These are phyloP conservation scores for Crypturellus undulatus DNA, from an alignment of 2,113 vertebrate species.

Conservation along the genomic window DNA sequence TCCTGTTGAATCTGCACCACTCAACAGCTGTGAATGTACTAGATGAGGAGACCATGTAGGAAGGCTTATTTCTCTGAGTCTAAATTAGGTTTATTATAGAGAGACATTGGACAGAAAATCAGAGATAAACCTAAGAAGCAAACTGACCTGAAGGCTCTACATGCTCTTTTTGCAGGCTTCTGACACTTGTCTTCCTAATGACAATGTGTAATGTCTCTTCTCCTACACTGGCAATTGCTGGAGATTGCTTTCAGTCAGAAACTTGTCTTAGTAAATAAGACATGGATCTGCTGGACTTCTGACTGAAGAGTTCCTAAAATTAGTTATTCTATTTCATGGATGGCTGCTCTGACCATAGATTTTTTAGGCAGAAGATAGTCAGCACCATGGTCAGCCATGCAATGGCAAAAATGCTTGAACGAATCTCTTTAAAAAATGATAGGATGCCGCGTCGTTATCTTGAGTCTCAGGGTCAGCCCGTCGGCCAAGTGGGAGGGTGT, in stretches of 20 bases:
- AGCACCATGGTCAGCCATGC: background rate
- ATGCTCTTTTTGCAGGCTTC: background rate
- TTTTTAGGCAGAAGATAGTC: background rate
- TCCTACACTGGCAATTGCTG: background rate
- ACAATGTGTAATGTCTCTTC: background rate
- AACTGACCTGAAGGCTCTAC: background rate
- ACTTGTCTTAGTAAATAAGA: background rate
- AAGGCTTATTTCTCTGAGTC: background rate
- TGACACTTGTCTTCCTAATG: background rate
- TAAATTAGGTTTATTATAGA: background rate
- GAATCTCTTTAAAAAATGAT: background rate
- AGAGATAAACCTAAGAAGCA: background rate
- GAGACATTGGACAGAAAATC: background rate
- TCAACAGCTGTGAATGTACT: background rate
- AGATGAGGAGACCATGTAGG: background rate
- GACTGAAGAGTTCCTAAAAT: background rate
- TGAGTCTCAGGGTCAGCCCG: too few relatives aligned
- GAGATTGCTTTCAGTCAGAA: background rate
- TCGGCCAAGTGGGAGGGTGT: too few relatives aligned
- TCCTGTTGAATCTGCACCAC: background rate
- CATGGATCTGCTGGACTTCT: background rate
- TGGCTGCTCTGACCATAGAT: background rate
- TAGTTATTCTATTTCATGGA: background rate
- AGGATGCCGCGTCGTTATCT: too few relatives aligned
- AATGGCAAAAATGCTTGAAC: background rate